Conservation (phyloP, 2,113 vertebrate species). For the Petaurus breviceps region DNA sequence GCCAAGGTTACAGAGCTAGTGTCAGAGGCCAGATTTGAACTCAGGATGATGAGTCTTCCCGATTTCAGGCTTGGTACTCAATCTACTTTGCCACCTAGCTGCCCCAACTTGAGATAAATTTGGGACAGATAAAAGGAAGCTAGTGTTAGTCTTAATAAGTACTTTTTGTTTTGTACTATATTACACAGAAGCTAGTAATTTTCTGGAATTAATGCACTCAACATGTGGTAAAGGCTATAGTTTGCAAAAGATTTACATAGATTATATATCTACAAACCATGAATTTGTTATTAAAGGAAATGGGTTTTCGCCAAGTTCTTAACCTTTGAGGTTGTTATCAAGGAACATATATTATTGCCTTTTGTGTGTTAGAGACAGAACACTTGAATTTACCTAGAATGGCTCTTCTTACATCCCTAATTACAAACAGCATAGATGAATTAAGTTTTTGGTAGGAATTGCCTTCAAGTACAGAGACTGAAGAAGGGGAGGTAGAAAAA, state of each 20-base stretch:
- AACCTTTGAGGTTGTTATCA: conserved; percentile 16
- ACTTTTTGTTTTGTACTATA: neutral
- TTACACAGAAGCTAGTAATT: conserved; percentile 21
- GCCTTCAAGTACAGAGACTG: neutral
- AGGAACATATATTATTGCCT: neutral
- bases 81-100: neutral
- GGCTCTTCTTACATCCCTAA: conserved; percentile 24
- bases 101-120: conserved; percentile 16
- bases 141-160: conserved; percentile 14
- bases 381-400: neutral
- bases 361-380: conserved; percentile 15
- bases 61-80: neutral
- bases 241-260: neutral
- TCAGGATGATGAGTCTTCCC: neutral
- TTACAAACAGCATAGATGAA: conserved; percentile 11
- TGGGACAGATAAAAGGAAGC: conserved; percentile 15
- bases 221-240: neutral
- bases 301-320: neutral
- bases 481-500: neutral
- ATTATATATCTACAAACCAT: neutral
- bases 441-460: neutral
- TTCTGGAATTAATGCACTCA: conserved; percentile 14
- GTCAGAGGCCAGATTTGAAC: neutral
- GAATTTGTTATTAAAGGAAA: neutral
- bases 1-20: neutral